phyloP scores from a whole-genome alignment of 2,888 invertebrate genomes.

The Oxytorus armatus region DNA sequence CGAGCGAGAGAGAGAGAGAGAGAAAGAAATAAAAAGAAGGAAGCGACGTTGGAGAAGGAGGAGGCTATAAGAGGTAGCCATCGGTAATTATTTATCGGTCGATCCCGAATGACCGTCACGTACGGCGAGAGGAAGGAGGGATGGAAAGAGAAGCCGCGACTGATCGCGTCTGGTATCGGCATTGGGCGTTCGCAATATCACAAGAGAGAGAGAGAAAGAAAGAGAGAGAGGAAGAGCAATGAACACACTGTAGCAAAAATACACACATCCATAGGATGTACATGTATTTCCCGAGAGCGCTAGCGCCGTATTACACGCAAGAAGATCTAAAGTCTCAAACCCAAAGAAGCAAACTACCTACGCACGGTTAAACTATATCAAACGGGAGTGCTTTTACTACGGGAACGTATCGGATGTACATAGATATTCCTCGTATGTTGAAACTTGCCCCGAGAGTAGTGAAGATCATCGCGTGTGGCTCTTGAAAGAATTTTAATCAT shows the following conservation, averaged over 20 bases:
- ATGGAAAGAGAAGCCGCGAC: conserved; percentile 53
- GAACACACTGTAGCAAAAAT: conserved; percentile 33
- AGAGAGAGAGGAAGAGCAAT: no score
- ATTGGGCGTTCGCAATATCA: conserved; percentile 62
- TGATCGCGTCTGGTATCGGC: conserved; percentile 44
- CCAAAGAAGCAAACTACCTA: conserved; percentile 12
- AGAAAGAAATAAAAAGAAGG: conserved; percentile 12
- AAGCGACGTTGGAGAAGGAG: conserved; percentile 23
- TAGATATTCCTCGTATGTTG: conserved; percentile 13
- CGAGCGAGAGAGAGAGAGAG: conserved; percentile 7
- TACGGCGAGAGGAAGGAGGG: conserved; percentile 66
- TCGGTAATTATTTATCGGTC: conserved; percentile 79
- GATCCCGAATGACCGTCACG: conserved; percentile 78
- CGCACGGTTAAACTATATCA: background rate
- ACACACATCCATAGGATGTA: conserved; percentile 25
- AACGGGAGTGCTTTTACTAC: background rate
- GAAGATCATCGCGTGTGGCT: conserved; percentile 46
- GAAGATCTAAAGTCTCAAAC: conserved; percentile 7
- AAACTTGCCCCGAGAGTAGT: background rate
- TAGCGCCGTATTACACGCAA: conserved; percentile 23
- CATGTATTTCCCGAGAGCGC: background rate
- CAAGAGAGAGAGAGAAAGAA: conserved; percentile 50
- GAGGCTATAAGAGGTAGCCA: conserved; percentile 63
- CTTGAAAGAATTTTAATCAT: conserved; percentile 42
- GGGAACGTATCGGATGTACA: conserved; percentile 15